A percentile compares a stretch with the other conserved stretches of the same genome.
Conservation (phyloP, 2,797 vertebrate species). For the Hypotaenidia okinawae region DNA sequence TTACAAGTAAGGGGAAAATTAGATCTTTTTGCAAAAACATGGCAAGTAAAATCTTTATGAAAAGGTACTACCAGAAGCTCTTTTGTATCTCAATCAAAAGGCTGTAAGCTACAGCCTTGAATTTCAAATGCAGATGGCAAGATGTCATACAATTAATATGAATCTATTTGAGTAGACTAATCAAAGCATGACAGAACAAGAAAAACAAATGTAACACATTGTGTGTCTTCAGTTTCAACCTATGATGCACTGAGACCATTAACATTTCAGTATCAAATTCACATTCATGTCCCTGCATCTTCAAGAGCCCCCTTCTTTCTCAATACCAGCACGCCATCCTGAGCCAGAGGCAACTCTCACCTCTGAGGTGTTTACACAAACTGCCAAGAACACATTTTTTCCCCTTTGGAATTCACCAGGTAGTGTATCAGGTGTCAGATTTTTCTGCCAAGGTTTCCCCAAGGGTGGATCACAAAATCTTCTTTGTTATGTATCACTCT, state of each 20-base stretch:
- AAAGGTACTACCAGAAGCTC: not conserved
- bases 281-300: not conserved
- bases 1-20: too few species aligned
- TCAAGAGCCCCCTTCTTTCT: not conserved
- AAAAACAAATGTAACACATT: not conserved
- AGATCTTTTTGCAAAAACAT: not conserved
- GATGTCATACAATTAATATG: constrained; percentile 27
- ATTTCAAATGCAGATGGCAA: constrained; percentile 13
- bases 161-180: constrained; percentile 32
- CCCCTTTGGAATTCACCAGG: not conserved
- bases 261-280: not conserved
- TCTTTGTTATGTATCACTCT: constrained; percentile 1
- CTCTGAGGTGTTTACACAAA: not conserved
- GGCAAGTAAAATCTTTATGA: not conserved
- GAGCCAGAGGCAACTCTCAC: not conserved
- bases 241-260: not conserved
- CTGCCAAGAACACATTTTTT: not conserved
- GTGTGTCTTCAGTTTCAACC: not conserved
- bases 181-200: constrained; percentile 1
- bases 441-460: constrained; percentile 23
- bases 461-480: constrained; percentile 7
- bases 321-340: not conserved
- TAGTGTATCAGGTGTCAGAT: not conserved
- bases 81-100: constrained; percentile 23
- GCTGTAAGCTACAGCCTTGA: not conserved